Evolutionary conservation across 2,888 invertebrate species (phyloP).

Genomic region (Dromius quadrimaculatus): DNA sequence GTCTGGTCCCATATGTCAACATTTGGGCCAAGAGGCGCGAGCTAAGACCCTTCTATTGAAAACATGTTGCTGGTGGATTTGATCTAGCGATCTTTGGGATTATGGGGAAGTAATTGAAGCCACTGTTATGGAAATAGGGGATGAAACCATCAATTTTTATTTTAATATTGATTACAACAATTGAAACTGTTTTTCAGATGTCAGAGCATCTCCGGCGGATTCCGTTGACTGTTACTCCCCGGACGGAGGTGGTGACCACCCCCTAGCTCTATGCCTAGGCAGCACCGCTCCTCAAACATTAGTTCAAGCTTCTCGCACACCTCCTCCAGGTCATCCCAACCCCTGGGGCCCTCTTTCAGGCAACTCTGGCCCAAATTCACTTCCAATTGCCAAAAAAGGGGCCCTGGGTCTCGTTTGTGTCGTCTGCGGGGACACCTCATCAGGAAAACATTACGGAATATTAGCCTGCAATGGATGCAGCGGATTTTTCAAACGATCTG

Average conservation of each 20-base stretch:
- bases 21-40: conserved; percentile 52
- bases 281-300: conserved; percentile 70
- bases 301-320: conserved; percentile 74
- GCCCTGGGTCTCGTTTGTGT: conserved; percentile 88
- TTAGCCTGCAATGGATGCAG: conserved; percentile 99
- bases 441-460: conserved; percentile 98
- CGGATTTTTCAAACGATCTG: conserved; percentile 98
- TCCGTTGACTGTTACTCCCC: conserved; percentile 64
- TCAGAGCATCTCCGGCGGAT: conserved; percentile 62
- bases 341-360: conserved; percentile 57
- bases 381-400: conserved; percentile 58
- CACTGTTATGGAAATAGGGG: conserved; percentile 3
- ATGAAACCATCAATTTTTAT: not conserved
- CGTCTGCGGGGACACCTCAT: conserved; percentile 97
- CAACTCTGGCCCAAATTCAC: conserved; percentile 61
- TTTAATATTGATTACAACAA: not conserved
- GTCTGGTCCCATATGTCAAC: conserved; percentile 64
- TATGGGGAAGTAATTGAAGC: conserved; percentile 18
- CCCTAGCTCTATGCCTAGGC: conserved; percentile 72
- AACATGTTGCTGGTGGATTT: conserved; percentile 22
- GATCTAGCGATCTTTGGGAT: conserved; percentile 25
- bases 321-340: conserved; percentile 70
- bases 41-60: conserved; percentile 13
- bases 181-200: conserved; percentile 59
- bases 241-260: conserved; percentile 66